Percentiles rank a stretch among this genome's conserved stretches.
Conservation (phyloP, 2,113 vertebrate genomes). For the Haemorhous mexicanus region DNA sequence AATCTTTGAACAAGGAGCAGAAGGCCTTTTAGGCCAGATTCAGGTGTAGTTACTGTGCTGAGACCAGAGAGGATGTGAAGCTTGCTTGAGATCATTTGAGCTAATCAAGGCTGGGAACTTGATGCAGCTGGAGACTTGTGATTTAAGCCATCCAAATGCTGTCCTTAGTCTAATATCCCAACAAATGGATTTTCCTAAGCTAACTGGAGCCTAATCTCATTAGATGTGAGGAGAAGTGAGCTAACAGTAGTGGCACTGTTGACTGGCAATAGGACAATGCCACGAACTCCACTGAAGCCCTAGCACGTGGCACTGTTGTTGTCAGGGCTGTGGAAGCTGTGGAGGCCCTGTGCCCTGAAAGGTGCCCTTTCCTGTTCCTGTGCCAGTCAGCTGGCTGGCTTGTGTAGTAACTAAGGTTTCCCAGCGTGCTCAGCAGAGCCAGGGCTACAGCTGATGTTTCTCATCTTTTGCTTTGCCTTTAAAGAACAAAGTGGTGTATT, state of each 20-base stretch:
- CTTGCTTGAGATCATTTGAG: background rate
- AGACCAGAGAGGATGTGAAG: background rate
- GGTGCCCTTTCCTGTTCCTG: background rate
- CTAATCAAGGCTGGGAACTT: background rate
- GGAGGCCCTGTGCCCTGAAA: background rate
- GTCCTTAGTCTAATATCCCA: background rate
- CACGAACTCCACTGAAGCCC: background rate
- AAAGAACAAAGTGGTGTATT: background rate
- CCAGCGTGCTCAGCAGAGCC: background rate
- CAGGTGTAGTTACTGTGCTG: background rate
- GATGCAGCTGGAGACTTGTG: background rate
- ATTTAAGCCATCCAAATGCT: background rate
- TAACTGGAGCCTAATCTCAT: background rate
- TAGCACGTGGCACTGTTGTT: background rate
- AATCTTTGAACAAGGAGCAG: background rate
- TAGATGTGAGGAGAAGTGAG: background rate
- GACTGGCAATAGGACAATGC: background rate
- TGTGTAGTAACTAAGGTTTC: background rate
- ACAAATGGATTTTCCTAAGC: conserved; percentile 13
- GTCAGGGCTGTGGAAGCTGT: background rate
- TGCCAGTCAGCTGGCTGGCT: background rate
- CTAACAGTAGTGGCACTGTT: background rate
- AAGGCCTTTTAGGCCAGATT: background rate
- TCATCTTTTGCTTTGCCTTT: background rate
- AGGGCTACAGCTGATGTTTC: background rate